Percentiles rank a stretch among this genome's conserved stretches.
phyloP scores from a whole-genome alignment of 2,888 invertebrate genomes.

The Lumbricus terrestris region DNA sequence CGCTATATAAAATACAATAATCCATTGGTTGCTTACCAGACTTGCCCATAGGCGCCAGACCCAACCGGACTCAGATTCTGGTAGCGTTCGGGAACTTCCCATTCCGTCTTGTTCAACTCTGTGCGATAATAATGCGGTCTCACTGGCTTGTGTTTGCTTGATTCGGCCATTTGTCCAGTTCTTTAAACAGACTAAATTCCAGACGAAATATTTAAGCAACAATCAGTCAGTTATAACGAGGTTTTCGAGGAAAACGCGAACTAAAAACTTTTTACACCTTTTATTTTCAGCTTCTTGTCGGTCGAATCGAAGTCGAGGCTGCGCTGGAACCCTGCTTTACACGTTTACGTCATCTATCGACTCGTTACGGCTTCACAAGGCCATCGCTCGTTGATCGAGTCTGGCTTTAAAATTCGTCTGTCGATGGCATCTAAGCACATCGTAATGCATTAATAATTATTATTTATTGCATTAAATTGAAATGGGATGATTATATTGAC shows the following conservation, averaged over 20 bases:
- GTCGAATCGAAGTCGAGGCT: not conserved
- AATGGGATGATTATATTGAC: too few relatives aligned
- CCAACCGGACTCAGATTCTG: constrained; percentile 89
- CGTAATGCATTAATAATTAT: too few relatives aligned
- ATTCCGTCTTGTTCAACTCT: constrained; percentile 95
- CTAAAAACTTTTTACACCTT: not conserved
- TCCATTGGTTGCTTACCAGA: constrained; percentile 71
- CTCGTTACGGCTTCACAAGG: not conserved
- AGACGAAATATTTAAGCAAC: not conserved
- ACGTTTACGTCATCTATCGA: not conserved
- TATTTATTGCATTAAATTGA: too few relatives aligned
- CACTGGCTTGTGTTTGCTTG: constrained; percentile 22
- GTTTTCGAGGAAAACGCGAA: not conserved
- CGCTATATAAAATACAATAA: not conserved
- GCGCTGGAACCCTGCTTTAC: not conserved
- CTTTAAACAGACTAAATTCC: not conserved
- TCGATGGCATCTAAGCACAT: too few relatives aligned
- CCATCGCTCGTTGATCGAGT: not conserved
- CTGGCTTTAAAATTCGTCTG: not conserved
- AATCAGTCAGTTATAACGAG: not conserved
- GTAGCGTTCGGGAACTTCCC: constrained; percentile 92
- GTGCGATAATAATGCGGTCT: constrained; percentile 58
- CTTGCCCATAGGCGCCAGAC: constrained; percentile 96
- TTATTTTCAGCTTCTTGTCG: not conserved
- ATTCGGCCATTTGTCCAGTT: constrained; percentile 15